Base-by-base conservation (phyloP, 1,140 invertebrate species). In the Diabrotica undecimpunctata region DNA sequence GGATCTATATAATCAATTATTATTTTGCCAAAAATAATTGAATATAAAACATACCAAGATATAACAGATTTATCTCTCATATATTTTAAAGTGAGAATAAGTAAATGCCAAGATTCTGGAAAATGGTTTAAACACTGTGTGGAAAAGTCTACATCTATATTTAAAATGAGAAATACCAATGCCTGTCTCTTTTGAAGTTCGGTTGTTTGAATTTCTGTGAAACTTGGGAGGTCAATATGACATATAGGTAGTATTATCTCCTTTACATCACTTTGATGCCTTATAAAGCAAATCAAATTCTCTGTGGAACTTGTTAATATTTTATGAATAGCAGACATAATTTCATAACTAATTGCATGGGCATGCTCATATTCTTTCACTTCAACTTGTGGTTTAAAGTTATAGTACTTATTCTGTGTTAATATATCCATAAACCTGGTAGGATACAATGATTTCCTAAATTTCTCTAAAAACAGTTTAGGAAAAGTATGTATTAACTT, bases 321-420 rank as follows among this genome's bases (percentile, higher is more conserved):
- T 61, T 79, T 64, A 85, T 86, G 79, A 86, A 92, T 51, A 86
- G 83, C 83, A 71, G 81, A 78, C 41, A 94, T 71, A 53, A 95
- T 85, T 9, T 85, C 81, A 55, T 88, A 74, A 39, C 85, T 82
- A 66, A 86, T 83, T 13, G 79, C 66, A 68, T 87, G 85, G n/a
- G 87, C 82, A 64, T 88, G 84, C 7, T 81, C 75, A 35, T 82
- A 76, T 5, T 74, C 74, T 70, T 85, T 83, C 71, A 91, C 83
- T 78, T 95, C 92, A 8, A 93, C 83, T 81, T 94, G 91, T 11
- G 87, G 84, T 25, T 54, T 54, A 35, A 81, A 82, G 66, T 86
- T 86, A 66, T 92, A 85, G 70, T 88, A 86, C 52, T 86, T 79
- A 65, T 86, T 83, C 51, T 86, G 79, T 14, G 83, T 81, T 54